Evolutionary conservation across 2,797 vertebrate genomes (phyloP), one percentile per base, ranked within the genome.

Genomic region (Thaleichthys pacificus): DNA sequence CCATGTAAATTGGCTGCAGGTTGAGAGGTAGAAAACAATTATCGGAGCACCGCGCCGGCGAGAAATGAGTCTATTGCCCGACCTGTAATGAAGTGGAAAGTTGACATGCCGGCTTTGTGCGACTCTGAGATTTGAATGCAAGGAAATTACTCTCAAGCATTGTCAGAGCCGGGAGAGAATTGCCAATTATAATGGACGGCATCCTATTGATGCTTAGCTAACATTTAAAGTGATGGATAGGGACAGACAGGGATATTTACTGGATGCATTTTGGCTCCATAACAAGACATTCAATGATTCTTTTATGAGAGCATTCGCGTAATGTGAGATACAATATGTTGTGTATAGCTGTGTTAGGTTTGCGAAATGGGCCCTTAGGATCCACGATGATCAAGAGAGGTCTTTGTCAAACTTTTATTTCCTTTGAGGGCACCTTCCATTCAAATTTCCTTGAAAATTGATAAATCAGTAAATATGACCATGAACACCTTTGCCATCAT

Each of bases 21-120:
- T 88, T 89, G 89, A 93, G 88, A 91, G 87, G 89, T 91, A 89
- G 90, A 92, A 94, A 93, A 93, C 92, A 93, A 94, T 93, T 93
- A 94, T 91, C 85, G 82, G 87, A 83, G 85, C 86, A 80, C 86
- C 83, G 86, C 85, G 87, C 87, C 88, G 84, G 77, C 87, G 82
- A 92, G 90, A 90, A 92, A 93, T 92, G 90, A 91, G 91, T 91
- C 92, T 91, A 92, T 92, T 90, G 91, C 89, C 86, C 89, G 89
- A 87, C 86, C 91, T 92, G 89, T 93, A 94, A 93, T 93, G 93
- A 93, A 93, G 93, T 91, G 90, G 88, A 91, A 90, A 92, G 91
- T 91, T 93, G 93, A 93, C 92, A 92, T 88, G 87, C 87, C 82
- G 74, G 90, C 89, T 92, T 93, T 91, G 89, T 90, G 89, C 84